Percentiles rank a stretch among this genome's conserved stretches.
phyloP scores from a whole-genome alignment of 2,888 invertebrate genomes.

The Oscheius onirici region DNA sequence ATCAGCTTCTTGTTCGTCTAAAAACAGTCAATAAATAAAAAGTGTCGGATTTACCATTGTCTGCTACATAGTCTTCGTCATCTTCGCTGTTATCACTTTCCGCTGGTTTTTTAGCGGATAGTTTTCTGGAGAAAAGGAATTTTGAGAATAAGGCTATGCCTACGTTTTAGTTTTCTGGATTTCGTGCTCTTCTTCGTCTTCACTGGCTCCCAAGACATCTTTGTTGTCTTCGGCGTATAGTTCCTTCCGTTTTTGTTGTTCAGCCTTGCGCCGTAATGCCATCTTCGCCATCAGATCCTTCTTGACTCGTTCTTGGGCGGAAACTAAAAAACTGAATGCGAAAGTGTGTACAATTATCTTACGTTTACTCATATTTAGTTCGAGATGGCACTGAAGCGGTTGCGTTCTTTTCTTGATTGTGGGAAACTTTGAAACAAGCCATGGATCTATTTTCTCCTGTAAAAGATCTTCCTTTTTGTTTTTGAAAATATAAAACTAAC shows the following conservation, averaged over 20 bases:
- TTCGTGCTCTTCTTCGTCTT: slow-evolving; percentile 33
- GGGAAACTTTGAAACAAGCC: slow-evolving; percentile 7
- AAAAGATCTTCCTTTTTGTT: neutral
- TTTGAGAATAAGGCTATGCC: neutral
- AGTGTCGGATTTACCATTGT: neutral
- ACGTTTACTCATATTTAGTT: neutral
- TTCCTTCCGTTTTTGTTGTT: slow-evolving; percentile 14
- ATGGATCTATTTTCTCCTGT: slow-evolving; percentile 18
- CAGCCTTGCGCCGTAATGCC: slow-evolving; percentile 34
- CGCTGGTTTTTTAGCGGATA: slow-evolving; percentile 3
- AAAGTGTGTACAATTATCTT: too few species aligned
- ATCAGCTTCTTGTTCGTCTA: slow-evolving; percentile 29
- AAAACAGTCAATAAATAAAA: neutral
- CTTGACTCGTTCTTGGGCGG: slow-evolving; percentile 16
- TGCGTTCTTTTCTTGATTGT: neutral
- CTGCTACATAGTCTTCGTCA: slow-evolving; percentile 20
- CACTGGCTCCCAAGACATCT: slow-evolving; percentile 9
- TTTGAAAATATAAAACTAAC: slow-evolving; percentile 4
- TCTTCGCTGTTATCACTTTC: slow-evolving; percentile 11
- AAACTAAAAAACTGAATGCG: too few species aligned
- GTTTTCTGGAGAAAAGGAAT: neutral
- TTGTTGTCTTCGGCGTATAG: slow-evolving; percentile 33
- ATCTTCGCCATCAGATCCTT: slow-evolving; percentile 37
- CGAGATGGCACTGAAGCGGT: neutral
- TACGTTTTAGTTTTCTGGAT: slow-evolving; percentile 13